phyloP scores from a whole-genome alignment of 2,797 vertebrate genomes.

The Onychomys torridus region DNA sequence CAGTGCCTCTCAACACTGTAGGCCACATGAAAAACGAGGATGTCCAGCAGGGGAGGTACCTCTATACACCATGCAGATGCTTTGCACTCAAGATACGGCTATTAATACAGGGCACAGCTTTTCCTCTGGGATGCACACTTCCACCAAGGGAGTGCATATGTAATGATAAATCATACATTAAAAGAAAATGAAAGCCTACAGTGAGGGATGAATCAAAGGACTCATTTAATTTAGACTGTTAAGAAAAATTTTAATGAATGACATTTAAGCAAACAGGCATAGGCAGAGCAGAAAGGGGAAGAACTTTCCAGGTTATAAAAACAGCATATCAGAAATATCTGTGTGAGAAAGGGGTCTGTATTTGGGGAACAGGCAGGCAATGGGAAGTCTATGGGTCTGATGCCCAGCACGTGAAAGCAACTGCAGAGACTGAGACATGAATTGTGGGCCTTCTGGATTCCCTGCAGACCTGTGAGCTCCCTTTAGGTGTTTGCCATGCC shows the following conservation, averaged over 20 bases:
- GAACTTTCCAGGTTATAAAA: neutral
- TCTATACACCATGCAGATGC: neutral
- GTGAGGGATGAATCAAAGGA: neutral
- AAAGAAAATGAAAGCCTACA: neutral
- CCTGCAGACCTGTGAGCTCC: neutral
- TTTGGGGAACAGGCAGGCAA: neutral
- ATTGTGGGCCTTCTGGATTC: fast-evolving
- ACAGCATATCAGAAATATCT: neutral
- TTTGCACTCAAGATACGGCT: neutral
- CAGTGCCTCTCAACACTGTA: neutral
- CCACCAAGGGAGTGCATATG: neutral
- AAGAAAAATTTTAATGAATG: neutral
- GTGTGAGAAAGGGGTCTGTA: neutral
- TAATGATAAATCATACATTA: neutral
- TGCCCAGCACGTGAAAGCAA: neutral
- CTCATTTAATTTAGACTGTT: slow-evolving; percentile 10
- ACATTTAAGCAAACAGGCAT: neutral
- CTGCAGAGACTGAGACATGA: neutral
- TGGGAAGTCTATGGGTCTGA: neutral
- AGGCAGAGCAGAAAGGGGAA: neutral
- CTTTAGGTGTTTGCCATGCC: neutral
- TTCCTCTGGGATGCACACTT: neutral
- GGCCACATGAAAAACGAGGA: neutral
- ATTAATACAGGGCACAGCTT: neutral
- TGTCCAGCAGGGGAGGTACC: neutral